Evolutionary conservation across 2,888 invertebrate species (phyloP), one percentile per base, ranked within the genome.

Genomic region (Maniola hyperantus): DNA sequence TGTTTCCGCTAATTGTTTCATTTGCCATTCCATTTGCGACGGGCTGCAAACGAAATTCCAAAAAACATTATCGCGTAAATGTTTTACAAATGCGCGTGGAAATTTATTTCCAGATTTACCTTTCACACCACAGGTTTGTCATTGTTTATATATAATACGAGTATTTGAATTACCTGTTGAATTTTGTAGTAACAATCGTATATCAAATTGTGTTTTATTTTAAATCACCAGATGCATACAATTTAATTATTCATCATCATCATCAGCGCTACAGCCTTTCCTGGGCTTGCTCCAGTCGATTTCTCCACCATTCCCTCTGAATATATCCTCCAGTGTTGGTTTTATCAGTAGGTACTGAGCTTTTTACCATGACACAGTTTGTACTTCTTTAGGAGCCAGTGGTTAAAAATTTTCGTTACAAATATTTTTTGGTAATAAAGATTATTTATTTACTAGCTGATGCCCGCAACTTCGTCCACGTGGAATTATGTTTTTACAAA

Each of bases 1-100:
- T 88, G 87, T 88, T 84, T 80, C 73, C 72, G 74, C 78, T 89
- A 87, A 89, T 87, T 84, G 81, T 81, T 74, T 81, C 81, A 80
- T 89, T 87, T 78, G 69, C 73, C 77, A 88, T 90, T 89, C 86
- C 77, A 82, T 85, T 85, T 86, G 80, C 75, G 73, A 73, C 68
- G 71, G 73, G 73, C 64, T 60, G 72, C 77, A 83, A 80, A 83
- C 76, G 72, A 82, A 81, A 81, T 84, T 67, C 66, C 71, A 76
- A 76, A 76, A 73, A 73, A 75, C 74, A 71, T 72, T 76, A 69
- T 69, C 64, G 57, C 55, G 60, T 68, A 70, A 80, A 83, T 77
- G 77, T 76, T 71, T 70, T 69, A 71, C 65, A 69, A 73, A 70
- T 66, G 67, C 63, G 65, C 60, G 71, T 71, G 68, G 51, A 65